These are phyloP conservation scores for Xestia xanthographa DNA, from an alignment of 2,888 invertebrate genomes.

Conservation along the genomic window DNA sequence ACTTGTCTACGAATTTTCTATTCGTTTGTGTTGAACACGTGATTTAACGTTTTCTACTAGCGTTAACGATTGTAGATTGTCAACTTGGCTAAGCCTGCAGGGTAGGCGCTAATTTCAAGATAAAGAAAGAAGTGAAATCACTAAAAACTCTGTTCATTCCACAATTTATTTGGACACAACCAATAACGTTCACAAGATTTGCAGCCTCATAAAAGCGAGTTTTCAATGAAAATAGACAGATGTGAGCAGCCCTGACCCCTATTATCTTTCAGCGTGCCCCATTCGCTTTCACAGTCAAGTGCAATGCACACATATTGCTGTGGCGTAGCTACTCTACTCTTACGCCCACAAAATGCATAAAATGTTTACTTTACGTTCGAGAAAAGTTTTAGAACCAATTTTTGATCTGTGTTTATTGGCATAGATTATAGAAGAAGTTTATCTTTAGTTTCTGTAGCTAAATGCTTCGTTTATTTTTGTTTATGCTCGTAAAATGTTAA, in stretches of 20 bases:
- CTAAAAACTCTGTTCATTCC: not conserved
- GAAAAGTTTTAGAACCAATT: not conserved
- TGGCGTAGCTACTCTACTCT: not conserved
- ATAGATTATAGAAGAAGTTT: slow-evolving; percentile 5
- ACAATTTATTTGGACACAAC: not conserved
- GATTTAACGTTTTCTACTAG: no score
- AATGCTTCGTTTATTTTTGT: slow-evolving; percentile 10
- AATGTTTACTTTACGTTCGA: slow-evolving; percentile 8
- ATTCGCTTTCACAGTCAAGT: slow-evolving; percentile 48
- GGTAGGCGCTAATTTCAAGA: no score
- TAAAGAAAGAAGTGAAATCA: not conserved
- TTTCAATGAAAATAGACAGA: slow-evolving; percentile 15
- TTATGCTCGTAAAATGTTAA: slow-evolving; percentile 35
- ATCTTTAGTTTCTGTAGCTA: slow-evolving; percentile 10
- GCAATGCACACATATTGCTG: slow-evolving; percentile 47
- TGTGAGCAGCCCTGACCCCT: slow-evolving; percentile 41
- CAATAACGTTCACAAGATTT: slow-evolving; percentile 28
- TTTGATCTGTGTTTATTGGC: not conserved
- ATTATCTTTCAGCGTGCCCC: slow-evolving; percentile 32
- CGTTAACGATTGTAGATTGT: no score
- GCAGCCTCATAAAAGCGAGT: slow-evolving; percentile 32
- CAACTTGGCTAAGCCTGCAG: no score
- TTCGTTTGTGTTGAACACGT: no score
- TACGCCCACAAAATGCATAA: slow-evolving; percentile 27
- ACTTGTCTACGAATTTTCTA: no score